Evolutionary conservation across 2,797 vertebrate species (phyloP), one percentile per base, ranked within the genome.

Genomic region (Poecilia velifera): DNA sequence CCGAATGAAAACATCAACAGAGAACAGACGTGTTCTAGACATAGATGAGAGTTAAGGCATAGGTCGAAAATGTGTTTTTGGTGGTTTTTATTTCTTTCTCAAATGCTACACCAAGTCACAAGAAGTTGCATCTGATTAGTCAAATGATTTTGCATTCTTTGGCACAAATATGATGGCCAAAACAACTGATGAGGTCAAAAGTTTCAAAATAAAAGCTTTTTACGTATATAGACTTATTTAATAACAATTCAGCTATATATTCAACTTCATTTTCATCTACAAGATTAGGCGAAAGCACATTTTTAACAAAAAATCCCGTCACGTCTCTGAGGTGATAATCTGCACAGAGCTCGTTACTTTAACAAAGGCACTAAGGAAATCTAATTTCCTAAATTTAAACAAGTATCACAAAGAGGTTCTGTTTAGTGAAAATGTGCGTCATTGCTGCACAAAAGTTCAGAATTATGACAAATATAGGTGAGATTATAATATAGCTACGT

Each of bases 301-400:
- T 36, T 25, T 14, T 68, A 10, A 78, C 41, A 68, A 2, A 72
- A 72, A 51, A 73, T 73, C 72, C 31, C 16, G n/a, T 73, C 34
- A 55, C 14, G 71, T 73, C 55, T 72, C 68, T n/a, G 1, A 34
- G 20, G 46, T 47, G 49, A 28, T 5, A 36, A 77, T 76, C 73
- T 74, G 74, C 51, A 76, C 76, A 77, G 45, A 41, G 9, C 28
- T 81, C 20, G 12, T 76, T 83, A 45, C 80, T 59, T 79, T 77
- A 84, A 88, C 82, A 85, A 93, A 92, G 88, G 91, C 90, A 92
- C 90, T 72, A 80, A 74, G 78, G 25, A 86, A 77, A 62, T 51
- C 41, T 72, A 68, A 41, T 70, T 77, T 51, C 55, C 39, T 55
- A 62, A 55, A 45, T 39, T 46, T 75, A 79, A 59, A 75, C 31